Base-by-base conservation (phyloP, 1,140 invertebrate genomes). In the Tetramorium alpestre region DNA sequence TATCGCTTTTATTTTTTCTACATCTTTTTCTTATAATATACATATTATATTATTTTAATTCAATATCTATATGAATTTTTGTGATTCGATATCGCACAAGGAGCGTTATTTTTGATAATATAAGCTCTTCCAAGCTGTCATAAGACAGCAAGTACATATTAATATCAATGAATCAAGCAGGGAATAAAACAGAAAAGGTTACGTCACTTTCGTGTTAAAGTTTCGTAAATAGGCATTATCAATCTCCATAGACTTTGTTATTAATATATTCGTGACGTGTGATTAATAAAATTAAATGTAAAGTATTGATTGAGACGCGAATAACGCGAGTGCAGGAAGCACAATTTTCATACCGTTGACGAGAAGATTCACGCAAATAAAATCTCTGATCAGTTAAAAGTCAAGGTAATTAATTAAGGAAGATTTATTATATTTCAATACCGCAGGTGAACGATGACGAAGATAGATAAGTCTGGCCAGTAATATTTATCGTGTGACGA, bases 311-410 rank as follows among this genome's bases (percentile, higher is more conserved):
- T 65, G 44, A 44, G 16, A 38, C 7, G 58, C 28, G 41, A 8
- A 54, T 51, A 38, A 41, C 28, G 33, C 22, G 28, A 85, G 13
- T 18, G 11, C 44, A 18, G 28, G 62, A 49, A 56, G 60, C 81
- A 80, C 75, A 86, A 88, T 85, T 88, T 89, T 89, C 88, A 67
- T 81, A 88, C 77, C n/a, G 22, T 80, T 58, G 49, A 73, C 51
- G 44, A 58, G 33, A 22, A 41, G 13, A 80, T 69, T 67, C 62
- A 64, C 33, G 4, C 28, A 69, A 69, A 44, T 41, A 58, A 82
- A 84, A 49, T 72, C 18, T 70, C 25, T 13, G 67, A 58, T 85
- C 51, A 49, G 33, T 69, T 67, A 81, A 60, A 11, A 41, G 44
- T 67, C 54, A 25, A 84, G 11, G 11, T 54, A 76, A 85, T 56